Percentiles rank a stretch among this genome's conserved stretches.
These are phyloP conservation scores for Apis dorsata DNA, from an alignment of 1,140 invertebrate species.

Conservation along the genomic window DNA sequence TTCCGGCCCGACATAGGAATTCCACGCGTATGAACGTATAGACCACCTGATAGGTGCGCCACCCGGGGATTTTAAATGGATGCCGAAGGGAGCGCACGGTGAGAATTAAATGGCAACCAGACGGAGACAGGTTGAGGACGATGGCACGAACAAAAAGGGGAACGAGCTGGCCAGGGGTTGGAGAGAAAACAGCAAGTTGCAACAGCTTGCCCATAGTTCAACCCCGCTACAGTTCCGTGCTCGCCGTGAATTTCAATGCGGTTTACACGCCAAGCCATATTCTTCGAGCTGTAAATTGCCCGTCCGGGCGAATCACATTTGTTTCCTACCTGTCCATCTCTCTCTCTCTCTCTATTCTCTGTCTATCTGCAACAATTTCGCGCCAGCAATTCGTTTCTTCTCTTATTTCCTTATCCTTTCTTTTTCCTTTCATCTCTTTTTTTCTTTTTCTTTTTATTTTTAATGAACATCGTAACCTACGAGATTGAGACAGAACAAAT, in stretches of 20 bases:
- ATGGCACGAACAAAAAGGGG: conserved; percentile 30
- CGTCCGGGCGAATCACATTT: conserved; percentile 58
- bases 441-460: not conserved
- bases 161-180: conserved; percentile 38
- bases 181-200: conserved; percentile 68
- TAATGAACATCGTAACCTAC: not conserved
- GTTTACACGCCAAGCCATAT: conserved; percentile 60
- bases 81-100: conserved; percentile 51
- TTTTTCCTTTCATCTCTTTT: not conserved
- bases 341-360: conserved; percentile 1
- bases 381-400: not conserved
- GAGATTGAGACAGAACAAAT: conserved; percentile 19
- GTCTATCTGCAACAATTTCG: not conserved
- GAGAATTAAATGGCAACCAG: conserved; percentile 63
- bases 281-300: conserved; percentile 62
- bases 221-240: conserved; percentile 55
- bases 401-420: too few species aligned
- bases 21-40: conserved; percentile 43
- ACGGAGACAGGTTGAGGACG: conserved; percentile 44
- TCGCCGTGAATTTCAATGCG: conserved; percentile 73
- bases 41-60: conserved; percentile 46
- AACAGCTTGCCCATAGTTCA: conserved; percentile 78
- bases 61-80: conserved; percentile 66
- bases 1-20: conserved; percentile 36
- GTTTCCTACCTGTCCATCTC: conserved; percentile 49